A percentile compares a stretch with the other conserved stretches of the same genome.
Evolutionary conservation across 2,888 invertebrate species (phyloP).

Genomic region (Dexiosoma caninum): DNA sequence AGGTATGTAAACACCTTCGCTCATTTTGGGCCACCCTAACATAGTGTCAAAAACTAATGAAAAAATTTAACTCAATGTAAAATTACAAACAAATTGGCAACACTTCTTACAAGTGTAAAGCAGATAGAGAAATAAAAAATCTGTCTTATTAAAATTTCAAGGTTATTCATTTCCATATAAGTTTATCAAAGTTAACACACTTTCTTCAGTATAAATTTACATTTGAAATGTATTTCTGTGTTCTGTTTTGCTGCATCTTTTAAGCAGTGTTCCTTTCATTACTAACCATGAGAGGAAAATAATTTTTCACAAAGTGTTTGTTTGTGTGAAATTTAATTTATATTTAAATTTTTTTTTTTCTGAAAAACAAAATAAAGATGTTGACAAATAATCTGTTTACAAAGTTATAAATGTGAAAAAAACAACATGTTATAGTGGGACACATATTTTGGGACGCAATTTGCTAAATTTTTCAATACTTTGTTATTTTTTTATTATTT

Average conservation of each 20-base stretch:
- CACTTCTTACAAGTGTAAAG: neutral
- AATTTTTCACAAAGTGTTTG: neutral
- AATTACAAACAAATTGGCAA: too few relatives aligned
- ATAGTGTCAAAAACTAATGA: too few relatives aligned
- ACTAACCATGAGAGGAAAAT: neutral
- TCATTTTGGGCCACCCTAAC: too few relatives aligned
- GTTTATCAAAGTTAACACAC: neutral
- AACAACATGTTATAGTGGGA: neutral
- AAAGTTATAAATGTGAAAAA: neutral
- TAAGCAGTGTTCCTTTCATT: neutral
- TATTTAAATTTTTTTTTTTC: neutral
- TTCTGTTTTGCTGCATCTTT: neutral
- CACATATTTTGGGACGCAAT: neutral
- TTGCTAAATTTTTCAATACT: too few relatives aligned
- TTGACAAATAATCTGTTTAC: neutral
- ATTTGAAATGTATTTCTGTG: neutral
- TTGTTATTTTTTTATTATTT: too few relatives aligned
- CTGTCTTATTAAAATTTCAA: constrained; percentile 56
- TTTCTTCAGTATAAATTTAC: neutral
- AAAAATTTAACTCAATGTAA: too few relatives aligned
- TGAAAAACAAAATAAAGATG: neutral
- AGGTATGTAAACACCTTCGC: too few relatives aligned
- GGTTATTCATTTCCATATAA: constrained; percentile 16
- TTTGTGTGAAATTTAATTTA: neutral
- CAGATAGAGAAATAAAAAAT: constrained; percentile 1